Evolutionary conservation across 2,888 invertebrate species (phyloP).

Genomic region (Keiferia lycopersicella): DNA sequence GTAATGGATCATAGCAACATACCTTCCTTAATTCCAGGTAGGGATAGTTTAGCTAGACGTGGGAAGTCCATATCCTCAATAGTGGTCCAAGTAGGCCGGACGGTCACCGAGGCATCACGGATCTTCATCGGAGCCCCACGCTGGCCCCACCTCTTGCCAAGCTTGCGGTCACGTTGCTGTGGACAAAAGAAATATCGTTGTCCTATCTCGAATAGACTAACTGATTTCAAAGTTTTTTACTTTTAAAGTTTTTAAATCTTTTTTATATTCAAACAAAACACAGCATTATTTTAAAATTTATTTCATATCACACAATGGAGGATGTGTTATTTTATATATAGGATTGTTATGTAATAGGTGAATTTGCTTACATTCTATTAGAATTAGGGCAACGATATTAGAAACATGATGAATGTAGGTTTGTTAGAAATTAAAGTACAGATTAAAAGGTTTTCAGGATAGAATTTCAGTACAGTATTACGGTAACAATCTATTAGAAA

Average conservation of each 20-base stretch:
- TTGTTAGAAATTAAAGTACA: neutral
- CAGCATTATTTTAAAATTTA: neutral
- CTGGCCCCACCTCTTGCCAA: constrained; percentile 94
- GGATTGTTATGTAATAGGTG: neutral
- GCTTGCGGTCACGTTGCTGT: constrained; percentile 91
- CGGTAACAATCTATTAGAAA: too few relatives aligned
- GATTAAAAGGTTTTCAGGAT: neutral
- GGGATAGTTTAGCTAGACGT: constrained; percentile 93
- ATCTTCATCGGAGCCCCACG: constrained; percentile 93
- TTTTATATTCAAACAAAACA: too few relatives aligned
- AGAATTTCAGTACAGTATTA: neutral
- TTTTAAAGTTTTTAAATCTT: too few relatives aligned
- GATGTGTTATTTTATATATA: neutral
- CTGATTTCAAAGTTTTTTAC: neutral
- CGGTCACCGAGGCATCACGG: constrained; percentile 97
- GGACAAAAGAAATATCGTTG: constrained; percentile 46
- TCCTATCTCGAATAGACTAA: constrained; percentile 12
- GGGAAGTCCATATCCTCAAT: constrained; percentile 99
- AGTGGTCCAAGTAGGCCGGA: constrained; percentile 97
- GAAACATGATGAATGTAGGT: constrained; percentile 4
- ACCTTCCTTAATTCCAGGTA: constrained; percentile 94
- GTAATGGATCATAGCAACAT: constrained; percentile 21
- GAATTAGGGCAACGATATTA: constrained; percentile 17
- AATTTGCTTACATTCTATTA: constrained; percentile 18
- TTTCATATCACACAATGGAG: neutral